Base-by-base conservation (phyloP, 1,140 invertebrate species). In the Coptotermes formosanus region DNA sequence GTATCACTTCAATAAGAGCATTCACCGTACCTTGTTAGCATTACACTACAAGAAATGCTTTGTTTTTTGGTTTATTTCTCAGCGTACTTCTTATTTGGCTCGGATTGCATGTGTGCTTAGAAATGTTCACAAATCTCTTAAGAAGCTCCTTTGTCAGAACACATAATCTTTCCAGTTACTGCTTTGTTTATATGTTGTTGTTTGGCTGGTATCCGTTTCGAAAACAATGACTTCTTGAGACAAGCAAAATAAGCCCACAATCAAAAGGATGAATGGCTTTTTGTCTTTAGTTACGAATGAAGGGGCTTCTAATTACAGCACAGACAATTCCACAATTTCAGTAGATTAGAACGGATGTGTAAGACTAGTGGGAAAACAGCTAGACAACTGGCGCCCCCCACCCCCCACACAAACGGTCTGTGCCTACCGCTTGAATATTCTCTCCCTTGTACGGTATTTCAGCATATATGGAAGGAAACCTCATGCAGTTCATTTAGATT, bases 201-300 rank as follows among this genome's bases (percentile, higher is more conserved):
- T 25, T 30, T 75, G 64, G 64, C 64, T 75, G 25, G 64, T 8
- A 12, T n/a, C 64, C 64, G n/a, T 12, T 11, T 30, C n/a, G 64
- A 30, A 75, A 75, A 75, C 64, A 75, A 75, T 30, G 64, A 25
- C n/a, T n/a, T 75, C 64, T 75, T 75, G 9, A 75, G 64, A 75
- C 64, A 75, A n/a, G 64, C n/a, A 75, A 75, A 75, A 30, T 75
- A 75, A 75, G 64, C 64, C 64, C 64, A 75, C 64, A 75, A 75
- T 16, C n/a, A 75, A 75, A 75, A 30, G 64, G n/a, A 75, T 75
- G 64, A 75, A 75, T 75, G 9, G 64, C 25, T 75, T 75, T 75
- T 75, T 75, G 64, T 75, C 64, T 75, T 12, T 75, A 25, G n/a
- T 75, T 75, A 75, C 8, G 14, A 75, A 75, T 75, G 64, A 25